A percentile compares a stretch with the other conserved stretches of the same genome.
These are phyloP conservation scores for Poeciliopsis retropinna DNA, from an alignment of 2,113 vertebrate species.

Conservation along the genomic window DNA sequence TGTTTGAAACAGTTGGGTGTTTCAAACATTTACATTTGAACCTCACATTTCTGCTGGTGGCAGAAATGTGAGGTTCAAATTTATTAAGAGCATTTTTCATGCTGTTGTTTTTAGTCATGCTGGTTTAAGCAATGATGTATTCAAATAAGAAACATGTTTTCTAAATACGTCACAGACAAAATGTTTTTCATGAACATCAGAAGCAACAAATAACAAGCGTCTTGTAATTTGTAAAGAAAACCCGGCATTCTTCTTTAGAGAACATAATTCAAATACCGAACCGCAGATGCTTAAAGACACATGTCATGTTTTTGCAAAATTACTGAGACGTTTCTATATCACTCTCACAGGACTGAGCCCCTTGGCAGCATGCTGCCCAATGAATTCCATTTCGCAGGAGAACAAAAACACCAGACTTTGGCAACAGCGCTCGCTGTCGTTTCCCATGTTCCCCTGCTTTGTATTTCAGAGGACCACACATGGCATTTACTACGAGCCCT, in stretches of 20 bases:
- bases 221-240: neutral
- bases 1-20: neutral
- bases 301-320: slow-evolving; percentile 47
- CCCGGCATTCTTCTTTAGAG: slow-evolving; percentile 1
- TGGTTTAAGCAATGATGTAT: neutral
- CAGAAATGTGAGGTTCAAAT: neutral
- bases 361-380: slow-evolving; percentile 52
- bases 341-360: slow-evolving; percentile 43
- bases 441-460: slow-evolving; percentile 59
- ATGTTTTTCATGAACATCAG: slow-evolving; percentile 1
- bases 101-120: neutral
- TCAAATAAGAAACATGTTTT: neutral
- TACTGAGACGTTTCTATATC: slow-evolving; percentile 39
- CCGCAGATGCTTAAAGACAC: slow-evolving; percentile 29
- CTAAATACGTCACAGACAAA: neutral
- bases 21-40: too few relatives aligned
- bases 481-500: slow-evolving; percentile 33
- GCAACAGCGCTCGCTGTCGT: slow-evolving; percentile 42
- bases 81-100: neutral
- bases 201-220: neutral
- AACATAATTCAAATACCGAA: slow-evolving; percentile 25
- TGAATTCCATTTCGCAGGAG: slow-evolving; percentile 58
- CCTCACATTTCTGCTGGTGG: too few relatives aligned
- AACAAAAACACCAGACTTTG: slow-evolving; percentile 48
- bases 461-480: slow-evolving; percentile 56